Conservation (phyloP, 2,797 vertebrate species). For the Triplophysa yarkandensis region DNA sequence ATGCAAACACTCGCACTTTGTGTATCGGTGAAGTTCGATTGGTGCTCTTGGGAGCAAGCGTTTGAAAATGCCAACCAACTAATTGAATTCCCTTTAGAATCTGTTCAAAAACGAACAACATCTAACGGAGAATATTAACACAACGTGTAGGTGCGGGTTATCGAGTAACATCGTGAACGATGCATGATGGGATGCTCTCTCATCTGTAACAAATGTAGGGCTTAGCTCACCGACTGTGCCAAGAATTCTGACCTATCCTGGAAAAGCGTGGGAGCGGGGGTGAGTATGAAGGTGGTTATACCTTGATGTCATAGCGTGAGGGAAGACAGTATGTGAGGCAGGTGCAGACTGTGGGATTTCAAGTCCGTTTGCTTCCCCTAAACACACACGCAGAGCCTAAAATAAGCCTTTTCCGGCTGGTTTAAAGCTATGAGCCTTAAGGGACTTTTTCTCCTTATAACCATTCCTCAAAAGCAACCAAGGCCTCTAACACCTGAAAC, state of each 20-base stretch:
- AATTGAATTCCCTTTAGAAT: conserved; percentile 13
- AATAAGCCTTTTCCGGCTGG: conserved; percentile 35
- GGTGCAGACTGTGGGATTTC: conserved; percentile 64
- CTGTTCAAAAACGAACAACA: neutral
- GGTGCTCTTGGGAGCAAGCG: conserved; percentile 12
- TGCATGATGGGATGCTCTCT: conserved; percentile 11
- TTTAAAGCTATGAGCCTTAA: conserved; percentile 24
- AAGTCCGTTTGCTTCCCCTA: conserved; percentile 59
- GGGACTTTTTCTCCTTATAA: conserved; percentile 32
- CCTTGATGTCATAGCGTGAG: conserved; percentile 45
- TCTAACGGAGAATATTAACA: conserved; percentile 31
- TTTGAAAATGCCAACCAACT: conserved; percentile 30
- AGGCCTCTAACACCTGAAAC: conserved; percentile 30
- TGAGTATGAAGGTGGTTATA: conserved; percentile 26
- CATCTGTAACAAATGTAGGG: conserved; percentile 20
- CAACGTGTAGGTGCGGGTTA: neutral
- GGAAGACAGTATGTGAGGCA: conserved; percentile 59
- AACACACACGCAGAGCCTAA: conserved; percentile 39
- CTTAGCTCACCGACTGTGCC: conserved; percentile 6
- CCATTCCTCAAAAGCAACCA: conserved; percentile 15
- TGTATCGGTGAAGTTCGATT: neutral
- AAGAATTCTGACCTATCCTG: conserved; percentile 17
- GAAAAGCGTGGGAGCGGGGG: conserved; percentile 12
- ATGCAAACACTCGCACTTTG: neutral
- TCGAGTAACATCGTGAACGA: neutral